Conservation (phyloP, 2,888 invertebrate genomes). For the Leucophora obtusa region DNA sequence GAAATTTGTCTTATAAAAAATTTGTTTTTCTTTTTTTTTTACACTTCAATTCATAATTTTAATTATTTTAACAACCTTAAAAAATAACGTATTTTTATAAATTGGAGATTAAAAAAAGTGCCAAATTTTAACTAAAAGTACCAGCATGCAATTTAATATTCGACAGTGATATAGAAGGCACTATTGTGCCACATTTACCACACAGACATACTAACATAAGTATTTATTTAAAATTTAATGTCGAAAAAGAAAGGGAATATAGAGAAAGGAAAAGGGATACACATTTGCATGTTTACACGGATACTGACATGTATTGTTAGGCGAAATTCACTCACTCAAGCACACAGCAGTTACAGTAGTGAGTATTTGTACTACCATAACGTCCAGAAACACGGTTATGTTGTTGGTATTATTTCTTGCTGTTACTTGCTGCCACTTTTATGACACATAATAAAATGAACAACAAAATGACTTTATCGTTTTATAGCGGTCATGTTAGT, state of each 20-base stretch:
- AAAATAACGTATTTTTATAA: too few species aligned
- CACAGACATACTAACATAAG: too few species aligned
- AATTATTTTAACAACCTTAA: too few species aligned
- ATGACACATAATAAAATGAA: slow-evolving; percentile 53
- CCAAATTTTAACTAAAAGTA: too few species aligned
- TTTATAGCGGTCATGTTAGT: slow-evolving; percentile 48
- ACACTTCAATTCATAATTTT: too few species aligned
- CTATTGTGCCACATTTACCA: too few species aligned
- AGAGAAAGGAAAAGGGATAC: not conserved
- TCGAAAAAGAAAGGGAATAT: not conserved
- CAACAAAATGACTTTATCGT: slow-evolving; percentile 55
- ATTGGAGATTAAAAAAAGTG: too few species aligned
- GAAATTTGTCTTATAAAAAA: too few species aligned
- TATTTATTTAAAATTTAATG: not conserved
- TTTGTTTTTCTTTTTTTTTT: too few species aligned
- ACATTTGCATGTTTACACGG: not conserved
- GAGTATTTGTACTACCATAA: not conserved
- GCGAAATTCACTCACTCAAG: slow-evolving; percentile 23
- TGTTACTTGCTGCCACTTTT: slow-evolving; percentile 48
- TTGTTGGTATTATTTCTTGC: slow-evolving; percentile 2
- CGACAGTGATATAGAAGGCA: too few species aligned
- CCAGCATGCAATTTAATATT: too few species aligned
- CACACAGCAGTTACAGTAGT: slow-evolving; percentile 38
- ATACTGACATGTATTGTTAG: not conserved
- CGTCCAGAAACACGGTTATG: not conserved